Evolutionary conservation across 2,113 vertebrate genomes (phyloP), one percentile per base, ranked within the genome.

Genomic region (Equus quagga): DNA sequence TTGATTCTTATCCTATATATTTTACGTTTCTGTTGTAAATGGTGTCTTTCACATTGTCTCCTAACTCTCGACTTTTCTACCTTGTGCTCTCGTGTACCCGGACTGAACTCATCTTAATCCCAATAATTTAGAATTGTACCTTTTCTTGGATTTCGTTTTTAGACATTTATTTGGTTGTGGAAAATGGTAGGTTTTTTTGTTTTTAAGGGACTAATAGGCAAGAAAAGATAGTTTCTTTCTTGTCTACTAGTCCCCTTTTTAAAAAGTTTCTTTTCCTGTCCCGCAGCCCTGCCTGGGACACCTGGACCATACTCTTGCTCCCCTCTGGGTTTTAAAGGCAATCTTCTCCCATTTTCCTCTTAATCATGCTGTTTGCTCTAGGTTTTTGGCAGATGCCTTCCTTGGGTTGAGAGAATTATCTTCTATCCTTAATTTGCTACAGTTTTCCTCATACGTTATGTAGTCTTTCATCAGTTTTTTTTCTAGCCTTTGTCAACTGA

Each of bases 11-110:
- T 26, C 8, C 0, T 36, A 3, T 9, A 65, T 13, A 31, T 36
- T 72, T 28, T 4, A 67, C 41, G 3, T 26, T 91, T 75, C 49
- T 8, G 6, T 13, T 33, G 23, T n/a, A 9, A 67, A 54, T 14
- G n/a, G 5, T 21, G 17, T 62, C 87, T 80, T 69, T 13, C 19
- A 1, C 14, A 5, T n/a, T 11, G 31, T 72, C 26, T 26, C 49
- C 26, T 24, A 26, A 6, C 49, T 12, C 82, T 12, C 33, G 0
- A 0, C 15, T 8, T 41, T 28, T 23, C 33, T 44, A 0, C 24
- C 79, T 51, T 21, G 7, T 8, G 17, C 28, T 15, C 73, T 2
- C 31, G 0, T 4, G 15, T 5, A 5, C 36, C 60, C 1, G 1
- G 17, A 5, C 24, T 1, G 14, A 28, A 31, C n/a, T 5, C 7